A percentile compares a stretch with the other conserved stretches of the same genome.
Conservation (phyloP, 1,140 invertebrate genomes). For the Drosophila mayri region DNA sequence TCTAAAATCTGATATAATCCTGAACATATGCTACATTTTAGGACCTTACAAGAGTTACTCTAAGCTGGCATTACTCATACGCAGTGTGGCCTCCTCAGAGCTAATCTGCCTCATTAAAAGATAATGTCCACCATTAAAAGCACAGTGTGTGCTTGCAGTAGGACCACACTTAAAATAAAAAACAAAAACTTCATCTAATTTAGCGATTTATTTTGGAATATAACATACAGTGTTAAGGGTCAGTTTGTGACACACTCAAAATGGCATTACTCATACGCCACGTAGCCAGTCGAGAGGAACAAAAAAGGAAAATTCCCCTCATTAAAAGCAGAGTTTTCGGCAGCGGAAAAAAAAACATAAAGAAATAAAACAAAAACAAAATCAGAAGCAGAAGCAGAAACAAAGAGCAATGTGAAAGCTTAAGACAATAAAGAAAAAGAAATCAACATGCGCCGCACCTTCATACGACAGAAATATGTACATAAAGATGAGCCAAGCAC, state of each 20-base stretch:
- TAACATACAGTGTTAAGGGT: too few species aligned
- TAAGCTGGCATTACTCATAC: conserved; percentile 54
- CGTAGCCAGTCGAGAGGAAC: conserved; percentile 26
- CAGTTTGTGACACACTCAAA: conserved; percentile 2
- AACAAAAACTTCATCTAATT: not conserved
- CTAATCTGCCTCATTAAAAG: not conserved
- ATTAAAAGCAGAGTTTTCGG: conserved; percentile 48
- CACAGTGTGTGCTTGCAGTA: not conserved
- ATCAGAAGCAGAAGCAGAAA: conserved; percentile 1
- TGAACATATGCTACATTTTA: not conserved
- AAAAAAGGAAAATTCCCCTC: conserved; percentile 33
- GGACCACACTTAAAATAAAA: not conserved
- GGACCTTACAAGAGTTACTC: too few species aligned
- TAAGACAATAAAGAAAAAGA: conserved; percentile 12
- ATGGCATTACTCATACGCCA: conserved; percentile 64
- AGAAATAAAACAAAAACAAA: conserved; percentile 16
- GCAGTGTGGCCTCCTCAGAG: conserved; percentile 9
- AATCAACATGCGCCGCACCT: conserved; percentile 51
- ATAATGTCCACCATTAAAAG: not conserved
- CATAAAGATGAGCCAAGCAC: conserved; percentile 49
- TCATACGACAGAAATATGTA: conserved; percentile 47
- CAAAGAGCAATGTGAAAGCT: conserved; percentile 1
- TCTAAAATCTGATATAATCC: not conserved
- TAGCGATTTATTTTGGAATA: not conserved
- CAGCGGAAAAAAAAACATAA: not conserved